Base-by-base conservation (phyloP, 2,113 vertebrate species). In the Sylvietta virens region DNA sequence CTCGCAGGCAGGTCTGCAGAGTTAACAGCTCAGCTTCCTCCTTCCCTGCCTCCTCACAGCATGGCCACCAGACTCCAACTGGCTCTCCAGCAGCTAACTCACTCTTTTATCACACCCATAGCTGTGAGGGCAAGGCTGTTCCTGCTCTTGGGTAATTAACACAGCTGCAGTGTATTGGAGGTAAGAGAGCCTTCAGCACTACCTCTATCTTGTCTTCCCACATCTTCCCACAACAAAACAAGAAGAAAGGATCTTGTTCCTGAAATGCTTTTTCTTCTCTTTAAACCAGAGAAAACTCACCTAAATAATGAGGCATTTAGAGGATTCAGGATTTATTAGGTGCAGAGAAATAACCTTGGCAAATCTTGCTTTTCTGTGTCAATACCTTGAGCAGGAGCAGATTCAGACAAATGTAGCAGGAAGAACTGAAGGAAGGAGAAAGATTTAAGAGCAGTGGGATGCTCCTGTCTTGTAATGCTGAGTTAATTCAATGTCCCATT, bases 301-400 rank as follows among this genome's bases (percentile, higher is more conserved):
- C 45, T 64, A 35, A 79, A 86, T 62, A 89, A 21, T 26, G 48
- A 58, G 44, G 40, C 35, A 67, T 71, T 81, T 79, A 77, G 50
- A 79, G 23, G 9, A 9, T 60, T 92, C 53, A 56, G 58, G 86
- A 93, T 95, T 90, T 87, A 96, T 90, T 70, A 96, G 47, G 37
- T 14, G 2, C 27, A 74, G 85, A n/a, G 71, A 97, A 95, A 91
- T 81, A 93, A 94, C 79, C 81, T 91, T 91, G 79, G 76, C 65
- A 94, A 90, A 93, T 86, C 79, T 76, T 69, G 18, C 31, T 82
- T 90, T 91, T 91, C 42, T 84, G 21, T 95, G 76, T 94, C 82
- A 94, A 85, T 86, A 95, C 37, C 85, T 89, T 66, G 33, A 88
- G 65, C 40, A 78, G 90, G 45, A 92, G 64, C 64, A 70, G 73